Conservation (phyloP, 2,797 vertebrate species). For the Spatula clypeata region DNA sequence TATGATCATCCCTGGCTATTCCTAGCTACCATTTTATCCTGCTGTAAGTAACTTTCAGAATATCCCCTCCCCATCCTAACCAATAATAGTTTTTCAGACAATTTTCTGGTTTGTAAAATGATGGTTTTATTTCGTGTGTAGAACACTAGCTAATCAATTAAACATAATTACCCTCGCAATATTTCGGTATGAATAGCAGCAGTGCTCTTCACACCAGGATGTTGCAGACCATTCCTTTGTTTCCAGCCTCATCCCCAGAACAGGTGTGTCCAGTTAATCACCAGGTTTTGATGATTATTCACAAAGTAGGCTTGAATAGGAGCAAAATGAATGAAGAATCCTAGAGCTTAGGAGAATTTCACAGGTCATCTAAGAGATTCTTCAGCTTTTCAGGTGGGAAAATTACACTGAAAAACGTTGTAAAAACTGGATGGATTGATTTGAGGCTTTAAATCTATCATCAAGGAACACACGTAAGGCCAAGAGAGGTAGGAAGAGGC, state of each 20-base stretch:
- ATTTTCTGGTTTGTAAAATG: slow-evolving; percentile 1
- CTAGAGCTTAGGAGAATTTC: not conserved
- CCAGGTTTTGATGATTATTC: slow-evolving; percentile 1
- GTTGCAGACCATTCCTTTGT: not conserved
- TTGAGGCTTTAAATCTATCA: not conserved
- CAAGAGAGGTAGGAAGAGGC: not conserved
- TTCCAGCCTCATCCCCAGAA: not conserved
- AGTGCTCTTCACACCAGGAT: not conserved
- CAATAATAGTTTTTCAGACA: not conserved
- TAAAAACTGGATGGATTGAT: not conserved
- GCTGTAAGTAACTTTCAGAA: slow-evolving; percentile 11
- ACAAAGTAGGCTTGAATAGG: not conserved
- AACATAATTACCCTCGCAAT: not conserved
- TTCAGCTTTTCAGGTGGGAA: not conserved
- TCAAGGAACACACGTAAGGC: not conserved
- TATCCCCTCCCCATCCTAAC: not conserved
- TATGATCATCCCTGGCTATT: not conserved
- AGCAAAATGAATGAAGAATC: not conserved
- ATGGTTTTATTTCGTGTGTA: not conserved
- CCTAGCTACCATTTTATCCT: not conserved
- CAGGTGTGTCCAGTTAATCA: not conserved
- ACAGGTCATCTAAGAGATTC: not conserved
- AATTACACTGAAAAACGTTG: not conserved
- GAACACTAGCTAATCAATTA: slow-evolving; percentile 3
- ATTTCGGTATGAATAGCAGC: not conserved